Base-by-base conservation (phyloP, 2,888 invertebrate species). In the Zelleria hepariella region DNA sequence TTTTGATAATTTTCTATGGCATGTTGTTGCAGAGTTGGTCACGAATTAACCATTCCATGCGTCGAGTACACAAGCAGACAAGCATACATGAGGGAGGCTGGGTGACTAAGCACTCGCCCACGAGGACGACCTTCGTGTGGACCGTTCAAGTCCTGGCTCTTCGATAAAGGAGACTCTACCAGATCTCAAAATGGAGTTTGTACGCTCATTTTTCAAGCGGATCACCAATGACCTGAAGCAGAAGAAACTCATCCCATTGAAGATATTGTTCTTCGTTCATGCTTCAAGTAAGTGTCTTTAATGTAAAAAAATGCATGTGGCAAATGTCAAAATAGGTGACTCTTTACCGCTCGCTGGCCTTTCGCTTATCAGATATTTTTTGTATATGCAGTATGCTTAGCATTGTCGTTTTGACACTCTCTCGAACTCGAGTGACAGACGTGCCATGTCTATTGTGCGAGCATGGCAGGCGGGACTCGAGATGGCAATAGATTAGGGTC, bases 231-330 rank as follows among this genome's bases (percentile, higher is more conserved):
- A 94, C 79, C 91, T 94, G 68, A 91, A 90, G 69, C 92, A 92
- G 73, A 93, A 93, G 77, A 92, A 94, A 75, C 84, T 94, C 49
- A 84, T 94, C 65, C 93, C 94, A 1, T 77, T 94, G 61, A 95
- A 95, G 78, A 83, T 94, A 67, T 87, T 94, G 65, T 94, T 94
- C 78, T 94, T 95, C 74, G 93, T 94, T 60, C 93, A 94, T 80
- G 92, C 93, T 52, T 94, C 94, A 20, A 94, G 94, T 94, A 86
- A 93, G 93, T 91, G 68, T 23, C 51, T 56, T 10, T 54, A n/a
- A n/a, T n/a, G n/a, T n/a, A n/a, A n/a, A n/a, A n/a, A n/a, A n/a
- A n/a, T n/a, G n/a, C n/a, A n/a, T n/a, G n/a, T n/a, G n/a, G n/a
- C n/a, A n/a, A n/a, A n/a, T n/a, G n/a, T n/a, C n/a, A n/a, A n/a